These are phyloP conservation scores for Pelmatolapia mariae DNA, from an alignment of 2,113 vertebrate genomes.

Conservation along the genomic window DNA sequence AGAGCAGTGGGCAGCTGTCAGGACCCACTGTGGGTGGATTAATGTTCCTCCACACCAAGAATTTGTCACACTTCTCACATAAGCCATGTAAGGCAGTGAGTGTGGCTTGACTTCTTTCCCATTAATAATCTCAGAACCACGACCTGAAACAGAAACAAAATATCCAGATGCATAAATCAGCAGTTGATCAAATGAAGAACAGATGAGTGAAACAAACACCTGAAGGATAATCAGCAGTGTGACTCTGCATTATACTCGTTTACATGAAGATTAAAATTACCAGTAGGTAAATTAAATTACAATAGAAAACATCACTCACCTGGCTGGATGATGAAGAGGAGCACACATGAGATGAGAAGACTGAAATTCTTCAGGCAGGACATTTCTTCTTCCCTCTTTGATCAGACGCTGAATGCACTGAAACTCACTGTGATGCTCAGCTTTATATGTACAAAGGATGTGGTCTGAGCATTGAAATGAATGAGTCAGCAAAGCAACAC, in stretches of 20 bases:
- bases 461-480: no score
- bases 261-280: neutral
- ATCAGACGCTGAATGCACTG: rapidly evolving
- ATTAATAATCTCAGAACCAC: no score
- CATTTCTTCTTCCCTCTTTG: neutral
- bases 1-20: no score
- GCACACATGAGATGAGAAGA: neutral
- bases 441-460: no score
- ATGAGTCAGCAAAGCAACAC: no score
- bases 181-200: rapidly evolving
- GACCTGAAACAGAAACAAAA: no score
- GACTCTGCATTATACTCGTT: rapidly evolving
- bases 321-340: rapidly evolving
- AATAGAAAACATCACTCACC: rapidly evolving
- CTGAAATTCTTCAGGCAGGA: neutral
- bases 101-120: no score
- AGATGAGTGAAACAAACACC: no score
- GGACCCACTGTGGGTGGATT: no score
- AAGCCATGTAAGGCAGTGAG: no score
- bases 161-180: rapidly evolving
- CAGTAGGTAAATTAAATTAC: rapidly evolving
- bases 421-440: neutral
- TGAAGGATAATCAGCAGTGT: rapidly evolving
- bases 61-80: no score
- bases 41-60: no score